Conservation (phyloP, 2,113 vertebrate genomes). For the Semnornis frantzii region DNA sequence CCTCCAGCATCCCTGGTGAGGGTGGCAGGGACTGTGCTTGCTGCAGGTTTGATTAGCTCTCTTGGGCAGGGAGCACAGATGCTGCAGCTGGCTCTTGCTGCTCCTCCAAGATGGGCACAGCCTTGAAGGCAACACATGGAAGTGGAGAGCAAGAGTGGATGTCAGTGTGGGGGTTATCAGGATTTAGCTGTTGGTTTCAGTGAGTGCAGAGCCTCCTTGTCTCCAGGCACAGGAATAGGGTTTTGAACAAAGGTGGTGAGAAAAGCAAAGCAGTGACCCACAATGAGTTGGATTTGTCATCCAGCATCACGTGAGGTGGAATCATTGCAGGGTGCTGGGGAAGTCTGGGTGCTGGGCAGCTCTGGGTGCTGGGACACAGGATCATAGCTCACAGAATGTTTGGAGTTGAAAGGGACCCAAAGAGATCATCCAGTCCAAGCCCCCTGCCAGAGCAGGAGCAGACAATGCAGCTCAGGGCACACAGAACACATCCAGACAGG, state of each 20-base stretch:
- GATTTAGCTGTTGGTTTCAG: not conserved
- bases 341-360: not conserved
- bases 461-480: too few species aligned
- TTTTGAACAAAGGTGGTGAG: not conserved
- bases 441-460: too few species aligned
- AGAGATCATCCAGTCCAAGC: too few species aligned
- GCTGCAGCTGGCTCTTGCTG: not conserved
- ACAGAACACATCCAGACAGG: too few species aligned
- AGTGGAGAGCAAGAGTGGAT: not conserved
- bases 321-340: not conserved
- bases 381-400: too few species aligned
- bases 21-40: not conserved
- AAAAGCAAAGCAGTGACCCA: not conserved
- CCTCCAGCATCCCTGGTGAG: not conserved
- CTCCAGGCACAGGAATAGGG: accelerated
- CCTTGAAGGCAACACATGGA: not conserved
- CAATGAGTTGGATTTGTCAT: not conserved
- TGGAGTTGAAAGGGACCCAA: too few species aligned
- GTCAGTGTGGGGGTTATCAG: not conserved
- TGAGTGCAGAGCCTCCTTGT: not conserved
- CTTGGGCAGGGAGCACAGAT: not conserved
- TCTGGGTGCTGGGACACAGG: not conserved
- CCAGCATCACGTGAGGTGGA: accelerated
- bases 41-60: not conserved
- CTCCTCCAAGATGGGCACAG: not conserved